Evolutionary conservation across 92 coral and sea anemone genomes (phyloP), one percentile per base, ranked within the genome.

Genomic region (Palythoa heliodiscus): DNA sequence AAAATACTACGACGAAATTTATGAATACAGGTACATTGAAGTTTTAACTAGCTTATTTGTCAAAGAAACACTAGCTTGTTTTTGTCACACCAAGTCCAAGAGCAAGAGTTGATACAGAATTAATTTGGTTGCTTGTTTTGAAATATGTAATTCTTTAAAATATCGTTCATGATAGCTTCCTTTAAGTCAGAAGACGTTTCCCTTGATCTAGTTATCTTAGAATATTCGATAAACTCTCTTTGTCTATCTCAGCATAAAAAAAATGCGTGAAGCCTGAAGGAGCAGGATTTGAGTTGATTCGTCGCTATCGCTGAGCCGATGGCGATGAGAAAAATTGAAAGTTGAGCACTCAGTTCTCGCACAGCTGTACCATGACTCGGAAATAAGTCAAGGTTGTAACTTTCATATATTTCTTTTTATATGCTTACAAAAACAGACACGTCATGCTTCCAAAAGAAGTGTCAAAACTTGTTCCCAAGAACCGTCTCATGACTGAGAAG

Each of bases 371-470:
- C 50, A 43, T 43, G 5, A 43, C 50, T 43, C 4, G 4, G 50
- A 43, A 43, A 43, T 5, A 43, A 43, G 9, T 43, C 50, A 43
- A 43, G 7, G 9, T 43, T 43, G 6, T 43, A 43, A 43, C 50
- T 43, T 43, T 43, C 9, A 43, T 43, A 43, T 43, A 8, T 43
- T 43, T 43, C 9, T 5, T 43, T 43, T 8, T 43, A 5, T 43
- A 43, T 43, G 3, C 50, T 43, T 43, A 43, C 50, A 8, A 43
- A 43, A 43, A 8, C 50, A 95, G 98, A 72, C 98, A 95, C 76
- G 98, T 95, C 25, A 87, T 95, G 90, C 82, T 95, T 37, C 98
- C 98, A 10, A 93, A 93, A 75, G 95, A 95, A 75, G 87, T 95
- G 66, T 86, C 95, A 7, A 93, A 91, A 73, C 88, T 90, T 55